Conservation (phyloP, 1,140 invertebrate species). For the Helicoverpa armigera region DNA sequence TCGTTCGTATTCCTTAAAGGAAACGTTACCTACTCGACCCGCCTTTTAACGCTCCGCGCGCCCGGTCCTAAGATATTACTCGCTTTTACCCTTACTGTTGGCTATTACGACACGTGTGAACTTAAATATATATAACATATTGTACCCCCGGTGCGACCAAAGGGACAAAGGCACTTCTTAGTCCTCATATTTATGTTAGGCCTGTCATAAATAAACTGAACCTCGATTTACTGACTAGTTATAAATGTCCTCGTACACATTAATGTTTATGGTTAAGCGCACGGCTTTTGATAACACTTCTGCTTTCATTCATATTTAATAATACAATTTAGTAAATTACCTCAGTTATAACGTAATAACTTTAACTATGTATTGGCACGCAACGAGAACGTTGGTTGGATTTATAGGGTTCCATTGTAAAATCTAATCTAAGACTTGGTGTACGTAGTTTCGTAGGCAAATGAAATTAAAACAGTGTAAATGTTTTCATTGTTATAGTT, state of each 20-base stretch:
- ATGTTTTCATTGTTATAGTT: slow-evolving; percentile 13
- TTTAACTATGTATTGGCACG: slow-evolving; percentile 33
- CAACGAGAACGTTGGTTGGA: background rate
- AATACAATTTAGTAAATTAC: slow-evolving; percentile 35
- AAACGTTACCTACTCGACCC: slow-evolving; percentile 36
- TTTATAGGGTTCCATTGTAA: slow-evolving; percentile 12
- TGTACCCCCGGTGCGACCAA: slow-evolving; percentile 24
- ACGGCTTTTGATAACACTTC: slow-evolving; percentile 26
- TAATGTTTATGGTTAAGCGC: slow-evolving; percentile 16
- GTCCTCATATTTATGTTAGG: slow-evolving; percentile 36
- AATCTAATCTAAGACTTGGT: background rate
- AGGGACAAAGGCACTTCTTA: slow-evolving; percentile 18
- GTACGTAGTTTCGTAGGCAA: background rate
- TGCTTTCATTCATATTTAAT: slow-evolving; percentile 40
- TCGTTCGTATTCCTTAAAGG: slow-evolving; percentile 35
- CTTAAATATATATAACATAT: slow-evolving; percentile 41
- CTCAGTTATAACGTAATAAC: slow-evolving; percentile 36
- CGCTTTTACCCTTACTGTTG: slow-evolving; percentile 38
- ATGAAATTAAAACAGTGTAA: slow-evolving; percentile 32
- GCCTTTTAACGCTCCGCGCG: slow-evolving; percentile 43
- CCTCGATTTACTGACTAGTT: slow-evolving; percentile 11
- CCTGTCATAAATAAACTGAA: slow-evolving; percentile 26
- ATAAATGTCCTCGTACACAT: slow-evolving; percentile 20
- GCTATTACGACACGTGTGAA: slow-evolving; percentile 37
- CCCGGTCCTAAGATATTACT: slow-evolving; percentile 37